phyloP scores from a whole-genome alignment of 2,113 vertebrate genomes.

The Gila orcuttii region DNA sequence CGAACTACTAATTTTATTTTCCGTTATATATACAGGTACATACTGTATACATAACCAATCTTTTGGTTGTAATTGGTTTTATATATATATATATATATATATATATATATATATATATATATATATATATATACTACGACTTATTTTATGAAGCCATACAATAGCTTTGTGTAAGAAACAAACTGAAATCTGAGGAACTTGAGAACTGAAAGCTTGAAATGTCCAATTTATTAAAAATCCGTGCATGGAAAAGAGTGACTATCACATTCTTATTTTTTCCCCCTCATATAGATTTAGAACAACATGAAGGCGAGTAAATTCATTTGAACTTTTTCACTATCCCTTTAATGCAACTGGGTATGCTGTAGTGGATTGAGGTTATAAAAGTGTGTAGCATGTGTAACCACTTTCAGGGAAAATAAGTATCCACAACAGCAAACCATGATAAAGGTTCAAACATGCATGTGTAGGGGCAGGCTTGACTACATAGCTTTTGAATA shows the following conservation, averaged over 20 bases:
- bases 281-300: background rate
- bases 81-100: too few species aligned
- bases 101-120: too few species aligned
- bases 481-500: background rate
- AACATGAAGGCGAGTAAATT: background rate
- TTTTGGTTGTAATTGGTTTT: too few species aligned
- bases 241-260: background rate
- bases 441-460: conserved; percentile 19
- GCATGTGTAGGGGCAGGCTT: conserved; percentile 14
- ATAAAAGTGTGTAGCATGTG: background rate
- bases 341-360: background rate
- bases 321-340: background rate
- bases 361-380: background rate
- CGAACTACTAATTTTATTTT: too few species aligned
- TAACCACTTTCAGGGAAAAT: background rate
- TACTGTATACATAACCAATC: too few species aligned
- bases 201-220: background rate
- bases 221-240: background rate
- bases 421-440: conserved; percentile 24
- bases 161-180: too few species aligned
- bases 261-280: background rate
- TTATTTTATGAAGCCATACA: too few species aligned
- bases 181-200: too few species aligned
- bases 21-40: too few species aligned
- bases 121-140: too few species aligned